These are phyloP conservation scores for Meda fulgida DNA, from an alignment of 2,797 vertebrate genomes.

Conservation along the genomic window DNA sequence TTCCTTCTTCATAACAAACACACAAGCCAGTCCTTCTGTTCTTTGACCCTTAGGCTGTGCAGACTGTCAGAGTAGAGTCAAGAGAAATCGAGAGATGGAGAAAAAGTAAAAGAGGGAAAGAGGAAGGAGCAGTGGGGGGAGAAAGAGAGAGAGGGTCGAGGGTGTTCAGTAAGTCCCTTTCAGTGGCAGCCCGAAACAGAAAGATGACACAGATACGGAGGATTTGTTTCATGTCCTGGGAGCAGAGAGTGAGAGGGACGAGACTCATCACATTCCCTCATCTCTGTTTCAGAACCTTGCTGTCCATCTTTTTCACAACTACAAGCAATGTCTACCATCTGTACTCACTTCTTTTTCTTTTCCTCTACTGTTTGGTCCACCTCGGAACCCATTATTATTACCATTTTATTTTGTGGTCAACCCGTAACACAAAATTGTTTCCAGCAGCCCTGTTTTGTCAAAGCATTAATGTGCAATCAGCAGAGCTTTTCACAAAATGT, in stretches of 20 bases:
- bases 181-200: constrained; percentile 73
- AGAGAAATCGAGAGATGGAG: constrained; percentile 74
- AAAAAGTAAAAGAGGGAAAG: constrained; percentile 62
- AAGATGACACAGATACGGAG: constrained; percentile 81
- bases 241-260: constrained; percentile 63
- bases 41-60: constrained; percentile 83
- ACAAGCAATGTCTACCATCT: constrained; percentile 77
- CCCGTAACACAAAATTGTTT: constrained; percentile 4
- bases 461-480: constrained; percentile 30
- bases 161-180: constrained; percentile 70
- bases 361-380: constrained; percentile 56
- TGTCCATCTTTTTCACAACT: constrained; percentile 76
- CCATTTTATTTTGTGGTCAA: constrained; percentile 10
- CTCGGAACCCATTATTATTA: neutral
- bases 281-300: constrained; percentile 67
- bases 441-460: neutral
- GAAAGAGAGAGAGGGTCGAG: constrained; percentile 67
- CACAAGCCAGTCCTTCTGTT: constrained; percentile 84
- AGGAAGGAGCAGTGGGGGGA: constrained; percentile 70
- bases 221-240: constrained; percentile 78
- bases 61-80: constrained; percentile 85
- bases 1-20: constrained; percentile 73
- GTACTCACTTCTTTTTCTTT: constrained; percentile 63
- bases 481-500: constrained; percentile 38
- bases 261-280: constrained; percentile 73